Evolutionary conservation across 2,113 vertebrate genomes (phyloP).

Genomic region (Esox niger): DNA sequence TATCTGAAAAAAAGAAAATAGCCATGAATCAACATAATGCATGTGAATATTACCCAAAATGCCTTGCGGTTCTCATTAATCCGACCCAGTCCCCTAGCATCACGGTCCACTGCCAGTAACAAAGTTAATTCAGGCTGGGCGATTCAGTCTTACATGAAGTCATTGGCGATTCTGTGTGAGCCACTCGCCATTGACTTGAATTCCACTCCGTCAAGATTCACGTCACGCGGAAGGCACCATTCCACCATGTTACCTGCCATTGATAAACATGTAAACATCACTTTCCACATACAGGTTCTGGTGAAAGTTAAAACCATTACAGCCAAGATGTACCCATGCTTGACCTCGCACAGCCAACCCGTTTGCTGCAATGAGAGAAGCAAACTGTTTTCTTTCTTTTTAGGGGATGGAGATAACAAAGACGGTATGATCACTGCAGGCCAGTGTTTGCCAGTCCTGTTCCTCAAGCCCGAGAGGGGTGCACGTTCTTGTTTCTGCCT

Average conservation of each 20-base stretch:
- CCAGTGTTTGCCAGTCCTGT: no score
- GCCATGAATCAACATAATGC: no score
- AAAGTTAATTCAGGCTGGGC: background rate
- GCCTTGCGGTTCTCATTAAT: no score
- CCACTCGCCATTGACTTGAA: conserved; percentile 99
- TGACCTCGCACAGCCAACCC: background rate
- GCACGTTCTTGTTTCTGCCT: no score
- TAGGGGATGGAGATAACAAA: no score
- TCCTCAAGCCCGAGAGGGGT: no score
- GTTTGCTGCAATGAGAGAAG: no score
- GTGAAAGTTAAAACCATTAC: no score
- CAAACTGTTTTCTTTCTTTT: no score
- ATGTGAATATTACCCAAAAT: background rate
- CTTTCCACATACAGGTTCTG: background rate
- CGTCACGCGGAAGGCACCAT: conserved; percentile 94
- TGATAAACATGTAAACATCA: conserved; percentile 16
- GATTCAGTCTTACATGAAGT: conserved; percentile 86
- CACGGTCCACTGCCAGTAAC: background rate
- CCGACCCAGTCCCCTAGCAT: no score
- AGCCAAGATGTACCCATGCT: background rate
- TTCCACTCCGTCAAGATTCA: conserved; percentile 95
- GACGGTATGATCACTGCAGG: no score
- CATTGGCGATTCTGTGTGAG: conserved; percentile 91
- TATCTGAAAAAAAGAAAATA: conserved; percentile 74
- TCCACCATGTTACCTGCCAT: conserved; percentile 93